phyloP scores from a whole-genome alignment of 1,140 invertebrate genomes.

The Aphelenchoides fujianensis region DNA sequence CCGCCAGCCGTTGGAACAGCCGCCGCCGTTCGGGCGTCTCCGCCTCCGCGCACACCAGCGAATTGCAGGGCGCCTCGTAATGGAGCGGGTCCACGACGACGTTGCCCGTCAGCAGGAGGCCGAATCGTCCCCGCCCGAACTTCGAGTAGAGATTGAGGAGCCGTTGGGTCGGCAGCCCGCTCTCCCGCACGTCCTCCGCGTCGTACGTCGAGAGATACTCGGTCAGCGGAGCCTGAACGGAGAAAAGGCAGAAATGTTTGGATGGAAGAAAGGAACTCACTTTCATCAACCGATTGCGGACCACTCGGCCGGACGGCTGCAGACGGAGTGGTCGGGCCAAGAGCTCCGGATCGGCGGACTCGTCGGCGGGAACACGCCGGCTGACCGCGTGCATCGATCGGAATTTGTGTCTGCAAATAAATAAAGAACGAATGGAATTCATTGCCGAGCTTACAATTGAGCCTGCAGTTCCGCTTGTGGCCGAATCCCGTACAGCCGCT shows the following conservation, averaged over 20 bases:
- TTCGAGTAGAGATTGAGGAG: conserved; percentile 31
- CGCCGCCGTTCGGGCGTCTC: background rate
- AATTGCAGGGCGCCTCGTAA: conserved; percentile 21
- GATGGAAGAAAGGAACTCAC: background rate
- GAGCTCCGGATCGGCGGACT: conserved; percentile 1
- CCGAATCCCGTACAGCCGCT: too few relatives aligned
- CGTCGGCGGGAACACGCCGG: conserved; percentile 8
- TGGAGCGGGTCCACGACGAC: conserved; percentile 20
- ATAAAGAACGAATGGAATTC: too few relatives aligned
- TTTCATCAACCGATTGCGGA: conserved; percentile 39
- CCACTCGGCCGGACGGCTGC: conserved; percentile 12
- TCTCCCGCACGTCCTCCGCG: conserved; percentile 16
- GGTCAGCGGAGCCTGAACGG: conserved; percentile 35
- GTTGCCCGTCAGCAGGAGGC: conserved; percentile 26
- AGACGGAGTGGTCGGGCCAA: conserved; percentile 27
- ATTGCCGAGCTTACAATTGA: too few relatives aligned
- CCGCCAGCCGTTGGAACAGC: conserved; percentile 9
- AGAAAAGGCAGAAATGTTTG: background rate
- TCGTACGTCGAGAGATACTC: conserved; percentile 28
- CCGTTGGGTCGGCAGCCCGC: conserved; percentile 21
- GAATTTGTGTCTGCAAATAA: too few relatives aligned
- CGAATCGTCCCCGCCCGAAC: conserved; percentile 23
- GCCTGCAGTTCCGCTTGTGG: too few relatives aligned
- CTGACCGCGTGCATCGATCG: background rate
- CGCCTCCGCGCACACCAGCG: background rate